Base-by-base conservation (phyloP, 1,140 invertebrate species). In the Ceratina calcarata region DNA sequence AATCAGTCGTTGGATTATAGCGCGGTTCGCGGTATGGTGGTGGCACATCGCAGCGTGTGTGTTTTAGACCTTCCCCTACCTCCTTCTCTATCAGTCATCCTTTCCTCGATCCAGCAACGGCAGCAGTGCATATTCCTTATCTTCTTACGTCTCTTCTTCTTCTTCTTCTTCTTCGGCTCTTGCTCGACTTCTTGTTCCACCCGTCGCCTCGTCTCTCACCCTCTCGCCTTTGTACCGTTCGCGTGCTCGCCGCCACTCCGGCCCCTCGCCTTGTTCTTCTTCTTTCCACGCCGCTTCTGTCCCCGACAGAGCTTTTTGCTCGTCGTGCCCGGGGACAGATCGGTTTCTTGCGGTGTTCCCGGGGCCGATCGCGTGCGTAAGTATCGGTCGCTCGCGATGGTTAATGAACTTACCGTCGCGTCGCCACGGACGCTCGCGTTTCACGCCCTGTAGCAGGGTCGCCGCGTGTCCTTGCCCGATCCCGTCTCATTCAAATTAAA, bases 401-500 rank as follows among this genome's bases (percentile, higher is more conserved):
- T 85, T 86, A 86, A 86, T 86, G 84, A 86, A 86, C 84, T 85
- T 79, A 68, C 67, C 75, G 67, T 82, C 75, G 82, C 18, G 57
- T 58, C 68, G 75, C 66, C 78, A 82, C 91, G 93, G 67, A 90
- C 91, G 88, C 91, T 87, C 91, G 91, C 90, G 88, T 92, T 92
- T 92, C 93, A 92, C 82, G 83, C 87, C 92, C 90, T 81, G 89
- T 91, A 83, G 93, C 92, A 49, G 15, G 72, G 68, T 32, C 67
- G 70, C 22, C 66, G 22, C 24, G 27, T 78, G 84, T 84, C 84
- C 84, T 85, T 85, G 84, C 82, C 67, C 72, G 64, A 45, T 55
- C 72, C 32, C 55, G 57, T 22, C 16, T n/a, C 8, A n/a, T 20
- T n/a, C 57, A n/a, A 22, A 2, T 10, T 3, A 22, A n/a, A 60